A percentile compares a stretch with the other conserved stretches of the same genome.
Conservation (phyloP, 2,797 vertebrate species). For the Danio choprae region DNA sequence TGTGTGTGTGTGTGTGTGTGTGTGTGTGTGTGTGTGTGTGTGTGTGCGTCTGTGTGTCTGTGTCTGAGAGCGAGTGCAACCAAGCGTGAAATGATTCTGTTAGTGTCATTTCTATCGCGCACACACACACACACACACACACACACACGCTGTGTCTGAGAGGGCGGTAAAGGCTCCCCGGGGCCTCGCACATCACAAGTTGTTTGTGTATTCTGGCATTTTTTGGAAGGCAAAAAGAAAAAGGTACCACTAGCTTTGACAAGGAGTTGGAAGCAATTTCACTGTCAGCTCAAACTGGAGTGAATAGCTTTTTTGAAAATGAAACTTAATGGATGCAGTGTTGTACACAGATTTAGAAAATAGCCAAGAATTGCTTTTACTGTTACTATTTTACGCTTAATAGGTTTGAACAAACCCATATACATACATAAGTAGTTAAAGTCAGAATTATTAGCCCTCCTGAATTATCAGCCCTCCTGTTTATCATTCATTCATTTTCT, state of each 20-base stretch:
- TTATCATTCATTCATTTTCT: too few species aligned
- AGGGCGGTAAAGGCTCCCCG: slow-evolving; percentile 31
- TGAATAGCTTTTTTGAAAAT: background rate
- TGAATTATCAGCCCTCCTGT: too few species aligned
- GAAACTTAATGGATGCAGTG: background rate
- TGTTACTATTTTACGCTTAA: background rate
- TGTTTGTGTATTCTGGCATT: slow-evolving; percentile 24
- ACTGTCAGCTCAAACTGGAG: background rate
- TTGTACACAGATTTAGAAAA: background rate
- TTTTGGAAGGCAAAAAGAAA: slow-evolving; percentile 13
- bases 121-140: slow-evolving; percentile 61
- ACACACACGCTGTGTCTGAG: slow-evolving; percentile 34
- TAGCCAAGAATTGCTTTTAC: background rate
- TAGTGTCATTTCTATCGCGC: slow-evolving; percentile 93
- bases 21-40: background rate
- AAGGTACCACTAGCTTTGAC: slow-evolving; percentile 3
- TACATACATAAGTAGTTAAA: too few species aligned
- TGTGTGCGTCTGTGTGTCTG: slow-evolving; percentile 23
- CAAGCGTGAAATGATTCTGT: slow-evolving; percentile 95
- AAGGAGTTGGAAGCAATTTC: background rate
- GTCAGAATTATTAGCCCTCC: too few species aligned
- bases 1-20: background rate
- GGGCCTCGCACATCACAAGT: slow-evolving; percentile 10
- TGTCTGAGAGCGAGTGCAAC: slow-evolving; percentile 82
- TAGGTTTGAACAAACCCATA: too few species aligned